A percentile compares a stretch with the other conserved stretches of the same genome.
Evolutionary conservation across 2,888 invertebrate species (phyloP).

Genomic region (Sepiola atlantica): DNA sequence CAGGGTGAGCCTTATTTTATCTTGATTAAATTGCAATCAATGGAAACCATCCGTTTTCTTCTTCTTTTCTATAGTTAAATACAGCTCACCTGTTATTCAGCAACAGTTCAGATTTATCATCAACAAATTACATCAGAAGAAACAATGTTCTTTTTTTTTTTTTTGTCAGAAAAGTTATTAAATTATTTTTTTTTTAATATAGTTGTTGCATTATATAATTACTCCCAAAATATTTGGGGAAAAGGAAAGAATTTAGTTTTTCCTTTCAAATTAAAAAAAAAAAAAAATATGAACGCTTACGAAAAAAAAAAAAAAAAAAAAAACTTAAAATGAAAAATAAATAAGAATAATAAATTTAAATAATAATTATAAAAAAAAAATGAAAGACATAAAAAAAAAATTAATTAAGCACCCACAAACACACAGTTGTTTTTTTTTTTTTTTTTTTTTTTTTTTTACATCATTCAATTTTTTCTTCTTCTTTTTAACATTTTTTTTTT

Average conservation of each 20-base stretch:
- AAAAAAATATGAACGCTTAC: background rate
- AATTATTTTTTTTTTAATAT: background rate
- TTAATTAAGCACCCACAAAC: conserved; percentile 3
- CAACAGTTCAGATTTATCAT: background rate
- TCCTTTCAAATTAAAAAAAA: background rate
- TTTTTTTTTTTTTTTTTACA: background rate
- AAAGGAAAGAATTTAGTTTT: background rate
- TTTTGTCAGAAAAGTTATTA: background rate
- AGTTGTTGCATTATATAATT: background rate
- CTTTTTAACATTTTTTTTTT: background rate
- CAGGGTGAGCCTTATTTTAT: background rate
- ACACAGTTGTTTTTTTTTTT: background rate
- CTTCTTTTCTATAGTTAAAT: background rate
- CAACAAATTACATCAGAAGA: background rate
- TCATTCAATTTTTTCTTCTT: background rate
- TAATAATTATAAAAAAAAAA: background rate
- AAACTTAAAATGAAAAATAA: background rate
- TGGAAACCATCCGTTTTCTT: background rate
- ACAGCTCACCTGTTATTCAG: background rate
- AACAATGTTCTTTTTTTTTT: background rate
- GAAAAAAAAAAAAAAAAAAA: too few relatives aligned
- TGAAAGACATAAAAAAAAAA: background rate
- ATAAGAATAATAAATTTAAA: conserved; percentile 22
- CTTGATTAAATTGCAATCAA: background rate
- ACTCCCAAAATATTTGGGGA: background rate